Evolutionary conservation across 2,888 invertebrate genomes (phyloP), one percentile per base, ranked within the genome.

Genomic region (Brassicogethes aeneus): DNA sequence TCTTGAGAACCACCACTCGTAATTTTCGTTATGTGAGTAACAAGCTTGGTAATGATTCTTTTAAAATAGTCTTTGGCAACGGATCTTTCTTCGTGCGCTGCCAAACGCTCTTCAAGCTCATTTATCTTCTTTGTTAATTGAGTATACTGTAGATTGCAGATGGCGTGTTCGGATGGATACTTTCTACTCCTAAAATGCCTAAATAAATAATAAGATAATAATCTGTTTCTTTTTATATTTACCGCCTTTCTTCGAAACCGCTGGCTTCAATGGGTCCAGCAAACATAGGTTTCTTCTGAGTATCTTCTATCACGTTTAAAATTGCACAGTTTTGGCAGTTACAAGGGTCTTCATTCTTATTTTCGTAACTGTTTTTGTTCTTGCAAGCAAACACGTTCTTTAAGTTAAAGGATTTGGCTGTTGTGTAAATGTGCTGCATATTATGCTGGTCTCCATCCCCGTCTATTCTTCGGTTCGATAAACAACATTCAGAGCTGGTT

Each of bases 51-150:
- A 2, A 68, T 60, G n/a, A 66, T 62, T 37, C 56, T 54, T 40
- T 63, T 64, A 41, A 68, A 65, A 42, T 67, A 67, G 15, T 66
- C 65, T 43, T 61, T 66, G 0, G 62, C 56, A 2, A 68, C 66
- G 1, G 65, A 55, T 31, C 46, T 52, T 48, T 65, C 62, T 46
- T 68, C 67, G 40, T 68, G 66, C 3, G 52, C 47, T 2, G 53
- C 46, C 5, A 67, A 39, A 31, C 66, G 46, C 12, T 52, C 52
- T 47, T 68, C 68, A 17, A 68, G 49, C 8, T 48, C 40, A 14
- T 51, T 55, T 13, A 68, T 57, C 41, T 61, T 56, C 3, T 51
- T 41, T 1, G 51, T 46, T 1, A 67, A 46, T 14, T 63, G 7
- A 7, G 8, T 32, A 13, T 32, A 32, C 14, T 32, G 32, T 12